A percentile compares a stretch with the other conserved stretches of the same genome.
phyloP scores from a whole-genome alignment of 2,888 invertebrate genomes.

The Cenopis cana region DNA sequence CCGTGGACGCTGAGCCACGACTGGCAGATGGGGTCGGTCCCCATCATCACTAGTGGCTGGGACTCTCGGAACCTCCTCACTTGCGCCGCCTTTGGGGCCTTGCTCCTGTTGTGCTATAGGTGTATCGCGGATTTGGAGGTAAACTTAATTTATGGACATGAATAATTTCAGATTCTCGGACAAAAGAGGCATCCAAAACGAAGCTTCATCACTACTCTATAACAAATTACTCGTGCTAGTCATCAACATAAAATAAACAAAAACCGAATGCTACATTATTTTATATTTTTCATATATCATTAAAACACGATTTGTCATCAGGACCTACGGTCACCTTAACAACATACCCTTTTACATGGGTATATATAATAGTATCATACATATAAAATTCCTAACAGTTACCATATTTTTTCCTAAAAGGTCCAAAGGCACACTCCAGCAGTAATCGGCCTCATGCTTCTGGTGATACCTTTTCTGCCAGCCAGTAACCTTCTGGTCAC shows the following conservation, averaged over 20 bases:
- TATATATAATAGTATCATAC: background rate
- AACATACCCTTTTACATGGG: too few species aligned
- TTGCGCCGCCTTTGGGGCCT: conserved; percentile 88
- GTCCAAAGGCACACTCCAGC: conserved; percentile 88
- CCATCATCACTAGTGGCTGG: conserved; percentile 88
- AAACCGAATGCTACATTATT: background rate
- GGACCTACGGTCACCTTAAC: too few species aligned
- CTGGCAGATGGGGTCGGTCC: conserved; percentile 95
- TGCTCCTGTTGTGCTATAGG: conserved; percentile 86
- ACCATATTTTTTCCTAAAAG: conserved; percentile 63
- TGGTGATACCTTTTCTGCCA: conserved; percentile 93
- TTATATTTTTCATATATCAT: too few species aligned
- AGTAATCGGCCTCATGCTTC: conserved; percentile 88
- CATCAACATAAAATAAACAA: background rate
- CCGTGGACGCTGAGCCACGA: conserved; percentile 92
- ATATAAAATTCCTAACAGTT: background rate
- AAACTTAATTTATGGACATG: conserved; percentile 51
- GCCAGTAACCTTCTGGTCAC: conserved; percentile 93
- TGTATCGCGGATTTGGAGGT: conserved; percentile 89
- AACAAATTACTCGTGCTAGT: background rate
- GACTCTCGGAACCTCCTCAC: conserved; percentile 91
- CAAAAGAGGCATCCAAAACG: too few species aligned
- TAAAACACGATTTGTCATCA: too few species aligned
- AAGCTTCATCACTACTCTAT: too few species aligned
- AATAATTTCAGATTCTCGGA: too few species aligned